Conservation (phyloP, 2,888 invertebrate species). For the Sepiola atlantica region DNA sequence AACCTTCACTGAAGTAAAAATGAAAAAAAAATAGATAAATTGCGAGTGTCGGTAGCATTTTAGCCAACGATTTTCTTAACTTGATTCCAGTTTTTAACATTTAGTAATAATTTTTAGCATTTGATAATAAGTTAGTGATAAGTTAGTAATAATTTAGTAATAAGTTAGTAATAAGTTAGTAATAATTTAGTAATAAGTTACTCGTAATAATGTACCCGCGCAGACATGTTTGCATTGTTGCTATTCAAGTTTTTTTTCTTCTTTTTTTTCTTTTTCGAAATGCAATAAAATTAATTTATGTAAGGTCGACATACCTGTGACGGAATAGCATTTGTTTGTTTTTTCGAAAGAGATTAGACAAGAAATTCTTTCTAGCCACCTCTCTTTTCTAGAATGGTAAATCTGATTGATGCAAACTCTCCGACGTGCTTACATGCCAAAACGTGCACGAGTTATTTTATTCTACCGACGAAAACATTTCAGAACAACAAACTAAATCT, state of each 20-base stretch:
- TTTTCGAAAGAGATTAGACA: not conserved
- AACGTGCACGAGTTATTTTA: constrained; percentile 15
- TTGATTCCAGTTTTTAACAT: not conserved
- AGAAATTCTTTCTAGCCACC: not conserved
- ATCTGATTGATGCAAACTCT: not conserved
- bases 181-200: not conserved
- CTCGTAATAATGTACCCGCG: not conserved
- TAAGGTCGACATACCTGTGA: not conserved
- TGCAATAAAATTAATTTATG: not conserved
- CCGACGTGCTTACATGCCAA: not conserved
- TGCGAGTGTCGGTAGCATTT: not conserved
- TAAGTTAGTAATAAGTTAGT: not conserved
- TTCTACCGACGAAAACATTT: not conserved
- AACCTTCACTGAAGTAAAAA: too few species aligned
- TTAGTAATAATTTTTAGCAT: too few species aligned
- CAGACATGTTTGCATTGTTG: not conserved
- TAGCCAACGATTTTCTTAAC: not conserved
- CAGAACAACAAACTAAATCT: not conserved
- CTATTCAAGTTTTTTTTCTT: not conserved
- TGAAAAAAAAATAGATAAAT: too few species aligned
- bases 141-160: not conserved
- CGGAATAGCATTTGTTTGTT: not conserved
- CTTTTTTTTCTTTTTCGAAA: not conserved
- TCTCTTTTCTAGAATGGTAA: not conserved
- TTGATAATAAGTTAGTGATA: not conserved